phyloP scores from a whole-genome alignment of 2,888 invertebrate genomes.

The Trissonchulus sp. region DNA sequence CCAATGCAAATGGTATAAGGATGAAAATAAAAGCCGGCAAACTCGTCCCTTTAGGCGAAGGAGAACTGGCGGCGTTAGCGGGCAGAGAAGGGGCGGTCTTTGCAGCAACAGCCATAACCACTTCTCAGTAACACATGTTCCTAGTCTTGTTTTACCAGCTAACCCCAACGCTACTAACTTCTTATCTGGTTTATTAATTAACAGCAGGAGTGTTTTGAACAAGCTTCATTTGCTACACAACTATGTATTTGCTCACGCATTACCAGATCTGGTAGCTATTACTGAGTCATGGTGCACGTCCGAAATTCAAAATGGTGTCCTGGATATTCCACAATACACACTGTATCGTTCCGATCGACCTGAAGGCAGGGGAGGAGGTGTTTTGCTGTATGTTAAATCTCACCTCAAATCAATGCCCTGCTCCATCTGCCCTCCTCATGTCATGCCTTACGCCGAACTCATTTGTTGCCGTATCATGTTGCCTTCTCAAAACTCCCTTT shows the following conservation, averaged over 20 bases:
- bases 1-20: neutral
- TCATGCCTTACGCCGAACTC: neutral
- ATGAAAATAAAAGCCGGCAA: neutral
- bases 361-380: slow-evolving; percentile 7
- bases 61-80: neutral
- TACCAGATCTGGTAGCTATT: too few relatives aligned
- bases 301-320: too few relatives aligned
- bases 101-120: neutral
- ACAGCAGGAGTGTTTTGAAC: too few relatives aligned
- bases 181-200: too few relatives aligned
- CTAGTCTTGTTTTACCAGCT: too few relatives aligned
- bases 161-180: too few relatives aligned
- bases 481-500: too few relatives aligned
- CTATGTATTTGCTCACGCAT: too few relatives aligned
- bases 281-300: too few relatives aligned
- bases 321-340: neutral
- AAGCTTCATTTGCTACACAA: too few relatives aligned
- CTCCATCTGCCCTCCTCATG: slow-evolving; percentile 10
- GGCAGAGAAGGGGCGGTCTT: neutral
- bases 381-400: slow-evolving; percentile 9
- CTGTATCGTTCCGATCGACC: neutral
- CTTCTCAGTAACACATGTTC: neutral
- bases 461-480: neutral
- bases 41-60: neutral
- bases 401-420: too few relatives aligned